A percentile compares a stretch with the other conserved stretches of the same genome.
These are phyloP conservation scores for Cyphomyrus discorhynchus DNA, from an alignment of 2,113 vertebrate genomes.

Conservation along the genomic window DNA sequence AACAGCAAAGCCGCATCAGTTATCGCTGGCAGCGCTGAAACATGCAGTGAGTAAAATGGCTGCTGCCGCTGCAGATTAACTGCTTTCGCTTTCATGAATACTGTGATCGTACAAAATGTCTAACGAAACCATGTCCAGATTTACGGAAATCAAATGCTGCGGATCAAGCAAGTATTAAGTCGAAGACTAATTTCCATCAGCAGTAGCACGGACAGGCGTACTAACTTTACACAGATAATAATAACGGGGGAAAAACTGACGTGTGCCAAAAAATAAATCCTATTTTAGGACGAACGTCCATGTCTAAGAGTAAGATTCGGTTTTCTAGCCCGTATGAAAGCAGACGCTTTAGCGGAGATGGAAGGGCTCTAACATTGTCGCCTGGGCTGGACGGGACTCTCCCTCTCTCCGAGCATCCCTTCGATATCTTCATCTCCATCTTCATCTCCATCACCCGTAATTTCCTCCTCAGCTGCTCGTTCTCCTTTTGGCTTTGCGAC, in stretches of 20 bases:
- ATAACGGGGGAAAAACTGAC: neutral
- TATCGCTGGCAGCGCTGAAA: neutral
- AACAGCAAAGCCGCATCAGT: neutral
- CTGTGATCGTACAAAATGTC: neutral
- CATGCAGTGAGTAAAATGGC: neutral
- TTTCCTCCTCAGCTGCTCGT: constrained; percentile 48
- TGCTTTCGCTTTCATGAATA: neutral
- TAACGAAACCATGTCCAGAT: neutral
- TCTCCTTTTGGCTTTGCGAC: constrained; percentile 47
- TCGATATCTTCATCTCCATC: constrained; percentile 39
- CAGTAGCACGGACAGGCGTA: neutral
- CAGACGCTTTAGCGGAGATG: neutral
- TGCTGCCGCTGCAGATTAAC: neutral
- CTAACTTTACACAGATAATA: neutral
- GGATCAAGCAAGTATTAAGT: neutral
- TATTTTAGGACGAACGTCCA: neutral
- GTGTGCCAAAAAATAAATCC: neutral
- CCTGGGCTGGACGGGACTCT: constrained; percentile 26
- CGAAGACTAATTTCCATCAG: neutral
- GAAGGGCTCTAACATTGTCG: constrained; percentile 25
- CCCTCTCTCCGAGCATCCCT: constrained; percentile 36
- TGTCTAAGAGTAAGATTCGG: neutral
- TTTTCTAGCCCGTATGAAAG: neutral
- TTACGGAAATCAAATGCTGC: neutral
- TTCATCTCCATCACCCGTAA: constrained; percentile 46